Evolutionary conservation across 2,888 invertebrate species (phyloP), one percentile per base, ranked within the genome.

Genomic region (Poecilobothrus nobilitatus): DNA sequence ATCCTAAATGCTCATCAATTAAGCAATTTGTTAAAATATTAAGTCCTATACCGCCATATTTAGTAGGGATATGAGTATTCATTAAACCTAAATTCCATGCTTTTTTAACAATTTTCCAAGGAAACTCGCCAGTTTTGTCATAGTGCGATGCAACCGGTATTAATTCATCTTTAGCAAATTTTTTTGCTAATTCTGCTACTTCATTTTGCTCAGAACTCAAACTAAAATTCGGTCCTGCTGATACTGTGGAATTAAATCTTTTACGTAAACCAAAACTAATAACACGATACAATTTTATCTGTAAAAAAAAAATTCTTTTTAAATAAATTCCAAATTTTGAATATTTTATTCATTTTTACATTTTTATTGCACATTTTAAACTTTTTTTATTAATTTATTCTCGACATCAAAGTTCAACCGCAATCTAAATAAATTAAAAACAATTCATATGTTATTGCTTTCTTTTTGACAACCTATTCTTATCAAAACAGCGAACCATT

Each of bases 31-130:
- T 89, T 75, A 91, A 84, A 33, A 84, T 82, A 65, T 85, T 83
- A 73, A 88, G 77, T 34, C 86, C 89, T 73, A 89, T 78, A 33
- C 92, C 92, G 78, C 90, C 89, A 87, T 73, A 22, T 77, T 87
- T 84, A 75, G 86, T 84, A 3, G 95, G 94, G 73, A 95, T 86
- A 76, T 91, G 91, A 18, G 86, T 85, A 77, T 94, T 95, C 82
- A 93, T 86, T 8, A 96, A 85, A 33, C 96, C 96, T 20, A 94
- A 75, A 68, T 83, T 80, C 88, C 91, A 93, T 0, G 94, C 94
- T 81, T 95, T 94, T 84, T 95, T 95, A 62, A 95, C 84, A 67
- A 96, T 84, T 1, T 91, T 92, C 91, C 91, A 91, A 0, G 96
- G 95, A 82, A 90, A 96, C 83, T 92, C 89, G 73, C 95, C 95